Percentiles rank a stretch among this genome's conserved stretches.
These are phyloP conservation scores for Dolomedes plantarius DNA, from an alignment of 2,888 invertebrate genomes.

Conservation along the genomic window DNA sequence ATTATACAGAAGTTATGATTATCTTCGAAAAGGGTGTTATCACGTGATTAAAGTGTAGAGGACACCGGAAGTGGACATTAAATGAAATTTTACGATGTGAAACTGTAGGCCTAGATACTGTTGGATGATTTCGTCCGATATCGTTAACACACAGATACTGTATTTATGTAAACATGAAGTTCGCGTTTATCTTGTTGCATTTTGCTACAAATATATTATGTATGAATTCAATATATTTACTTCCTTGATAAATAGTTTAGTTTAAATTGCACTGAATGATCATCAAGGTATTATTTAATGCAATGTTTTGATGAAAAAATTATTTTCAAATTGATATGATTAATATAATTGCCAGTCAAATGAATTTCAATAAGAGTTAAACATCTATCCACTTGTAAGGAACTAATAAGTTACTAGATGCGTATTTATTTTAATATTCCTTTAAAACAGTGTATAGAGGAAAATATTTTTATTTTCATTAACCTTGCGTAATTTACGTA, in stretches of 20 bases:
- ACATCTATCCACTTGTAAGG: too few relatives aligned
- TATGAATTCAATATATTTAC: slow-evolving; percentile 39
- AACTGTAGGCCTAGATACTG: slow-evolving; percentile 66
- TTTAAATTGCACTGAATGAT: slow-evolving; percentile 22
- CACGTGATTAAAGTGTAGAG: slow-evolving; percentile 70
- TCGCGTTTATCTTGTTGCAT: slow-evolving; percentile 58
- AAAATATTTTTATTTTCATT: too few relatives aligned
- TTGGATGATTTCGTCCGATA: slow-evolving; percentile 61
- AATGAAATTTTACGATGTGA: slow-evolving; percentile 56
- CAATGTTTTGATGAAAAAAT: slow-evolving; percentile 21
- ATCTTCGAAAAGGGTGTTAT: slow-evolving; percentile 30
- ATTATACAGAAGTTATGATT: slow-evolving; percentile 2
- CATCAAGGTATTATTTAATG: slow-evolving; percentile 33
- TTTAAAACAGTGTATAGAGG: too few relatives aligned
- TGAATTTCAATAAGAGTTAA: too few relatives aligned
- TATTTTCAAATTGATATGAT: too few relatives aligned
- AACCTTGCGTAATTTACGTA: not conserved
- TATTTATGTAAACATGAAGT: slow-evolving; percentile 70
- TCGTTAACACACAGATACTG: slow-evolving; percentile 43
- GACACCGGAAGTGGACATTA: slow-evolving; percentile 68
- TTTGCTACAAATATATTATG: slow-evolving; percentile 21
- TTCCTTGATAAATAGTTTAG: not conserved
- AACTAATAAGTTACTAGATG: too few relatives aligned
- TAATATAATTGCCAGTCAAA: too few relatives aligned
- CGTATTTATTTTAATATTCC: too few relatives aligned